Percentiles rank a stretch among this genome's conserved stretches.
phyloP scores from a whole-genome alignment of 2,888 invertebrate genomes.

The Teleiodes luculella region DNA sequence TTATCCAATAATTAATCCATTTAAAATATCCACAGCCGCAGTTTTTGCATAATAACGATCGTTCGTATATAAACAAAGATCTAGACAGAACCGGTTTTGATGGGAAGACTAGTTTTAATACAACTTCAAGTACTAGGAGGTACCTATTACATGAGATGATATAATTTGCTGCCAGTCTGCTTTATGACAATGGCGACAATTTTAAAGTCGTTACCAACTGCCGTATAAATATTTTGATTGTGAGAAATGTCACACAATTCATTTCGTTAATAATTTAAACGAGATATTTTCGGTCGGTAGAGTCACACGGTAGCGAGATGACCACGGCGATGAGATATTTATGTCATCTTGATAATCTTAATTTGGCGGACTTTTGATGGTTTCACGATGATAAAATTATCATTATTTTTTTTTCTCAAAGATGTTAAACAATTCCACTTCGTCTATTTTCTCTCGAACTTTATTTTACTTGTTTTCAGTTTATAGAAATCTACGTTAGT shows the following conservation, averaged over 20 bases:
- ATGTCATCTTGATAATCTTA: not conserved
- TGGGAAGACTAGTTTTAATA: not conserved
- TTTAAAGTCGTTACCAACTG: slow-evolving; percentile 1
- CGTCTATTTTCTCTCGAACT: no score
- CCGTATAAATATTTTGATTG: slow-evolving; percentile 1
- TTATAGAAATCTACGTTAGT: no score
- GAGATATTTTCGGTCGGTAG: not conserved
- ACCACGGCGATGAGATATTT: no score
- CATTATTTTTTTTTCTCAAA: no score
- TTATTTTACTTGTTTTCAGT: no score
- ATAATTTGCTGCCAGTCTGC: not conserved
- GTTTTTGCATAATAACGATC: no score
- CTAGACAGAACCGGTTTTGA: not conserved
- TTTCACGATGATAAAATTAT: not conserved
- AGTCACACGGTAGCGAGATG: not conserved
- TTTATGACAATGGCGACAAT: not conserved
- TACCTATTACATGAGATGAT: no score
- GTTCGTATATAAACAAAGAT: not conserved
- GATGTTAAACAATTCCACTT: no score
- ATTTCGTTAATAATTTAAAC: not conserved
- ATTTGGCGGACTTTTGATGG: not conserved
- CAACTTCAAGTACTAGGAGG: not conserved
- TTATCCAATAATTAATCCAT: no score
- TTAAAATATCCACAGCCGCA: no score
- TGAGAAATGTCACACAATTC: slow-evolving; percentile 3